Base-by-base conservation (phyloP, 2,113 vertebrate species). In the Aegithalos caudatus region DNA sequence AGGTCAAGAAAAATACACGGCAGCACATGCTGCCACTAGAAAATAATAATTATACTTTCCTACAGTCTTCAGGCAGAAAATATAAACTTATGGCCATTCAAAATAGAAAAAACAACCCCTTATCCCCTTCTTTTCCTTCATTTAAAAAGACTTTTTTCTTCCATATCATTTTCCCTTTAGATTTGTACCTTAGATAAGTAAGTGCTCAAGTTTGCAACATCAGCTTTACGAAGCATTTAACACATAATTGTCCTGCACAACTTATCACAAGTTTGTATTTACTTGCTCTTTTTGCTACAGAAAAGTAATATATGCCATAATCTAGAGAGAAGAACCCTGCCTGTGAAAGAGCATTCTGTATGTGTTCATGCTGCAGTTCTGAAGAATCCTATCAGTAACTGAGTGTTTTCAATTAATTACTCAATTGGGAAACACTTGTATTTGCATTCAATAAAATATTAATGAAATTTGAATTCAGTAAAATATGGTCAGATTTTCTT, bases 101-200 rank as follows among this genome's bases (percentile, higher is more conserved):
- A 78, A 86, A 44, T 14, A 12, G 7, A 24, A 67, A 71, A 69
- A 12, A 24, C 7, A 5, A 11, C 21, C 12, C 23, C 16, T 11
- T 6, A 5, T 44, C 4, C 17, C 8, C 3, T 1, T 11, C 48
- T 50, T 29, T 10, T 3, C 23, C 1, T 4, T 64, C 0, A 12
- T 60, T 86, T 86, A 28, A 22, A 50, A 81, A 62, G 0, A 8
- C 4, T 21, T 62, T 81, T 61, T 88, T 73, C 17, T 84, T 86
- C 31, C 6, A 47, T 77, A 65, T 10, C 4, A n/a, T 81, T 81
- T 81, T 84, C 8, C 6, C 2, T 47, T 91, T 48, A 20, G 3
- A 44, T 81, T 78, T 87, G 9, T 40, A 48, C 8, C 20, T 61
- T 40, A 42, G 18, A 5, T 31, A 47, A 40, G 6, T n/a, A 51